Base-by-base conservation (phyloP, 2,797 vertebrate species). In the Pachyuromys duprasi region DNA sequence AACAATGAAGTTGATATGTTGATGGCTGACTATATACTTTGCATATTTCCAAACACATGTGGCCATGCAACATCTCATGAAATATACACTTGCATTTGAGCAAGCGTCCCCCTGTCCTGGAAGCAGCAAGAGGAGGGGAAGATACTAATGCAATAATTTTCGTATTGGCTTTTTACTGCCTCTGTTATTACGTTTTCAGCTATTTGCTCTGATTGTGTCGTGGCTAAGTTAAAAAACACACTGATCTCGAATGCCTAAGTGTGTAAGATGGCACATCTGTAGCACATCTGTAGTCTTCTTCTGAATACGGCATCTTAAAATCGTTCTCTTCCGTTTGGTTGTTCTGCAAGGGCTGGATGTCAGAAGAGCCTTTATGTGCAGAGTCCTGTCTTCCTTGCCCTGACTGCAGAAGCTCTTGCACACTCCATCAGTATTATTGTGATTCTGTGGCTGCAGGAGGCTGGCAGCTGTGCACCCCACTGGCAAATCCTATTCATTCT, bases 381-480 rank as follows among this genome's bases (percentile, higher is more conserved):
- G 97, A 98, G 99, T 99, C 98, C 98, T 99, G 98, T 98, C 98
- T 99, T 99, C 99, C 98, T 99, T 98, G 98, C 98, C 97, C 99
- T 98, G 99, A 98, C 98, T 99, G 99, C 99, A 98, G 99, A 99
- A 99, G 98, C 99, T 98, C 98, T 98, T 98, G 98, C 99, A 99
- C 99, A 99, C 99, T 99, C 99, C 99, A 99, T 99, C 99, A 99
- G 99, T 99, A 99, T 99, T 99, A 99, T 99, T 99, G 99, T 99
- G 99, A 99, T 99, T 99, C 99, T 99, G 99, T 99, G 99, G 99
- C 99, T 99, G 99, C 99, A 99, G 99, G 99, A 99, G 99, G 99
- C 99, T 99, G 99, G 99, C 99, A 99, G 99, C 99, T 99, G 99
- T 99, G 99, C 99, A 99, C 99, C 99, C 99, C 99, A 99, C 99